Evolutionary conservation across 2,113 vertebrate genomes (phyloP), one percentile per base, ranked within the genome.

Genomic region (Oncorhynchus clarkii): DNA sequence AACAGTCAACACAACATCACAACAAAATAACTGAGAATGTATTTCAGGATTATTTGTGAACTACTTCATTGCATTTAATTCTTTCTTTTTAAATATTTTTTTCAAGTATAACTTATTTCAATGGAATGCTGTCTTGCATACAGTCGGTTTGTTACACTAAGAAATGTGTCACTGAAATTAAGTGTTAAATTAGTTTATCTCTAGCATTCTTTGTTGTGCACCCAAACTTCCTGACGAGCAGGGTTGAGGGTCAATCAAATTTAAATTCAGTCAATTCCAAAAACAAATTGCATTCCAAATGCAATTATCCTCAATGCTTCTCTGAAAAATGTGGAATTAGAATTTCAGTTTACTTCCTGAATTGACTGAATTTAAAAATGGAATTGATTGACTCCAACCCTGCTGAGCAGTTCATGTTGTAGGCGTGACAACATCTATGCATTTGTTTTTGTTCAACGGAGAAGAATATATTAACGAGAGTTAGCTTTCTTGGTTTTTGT

Each of bases 21-120:
- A 54, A 54, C 16, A 54, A 54, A 54, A 45, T 45, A 45, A 9
- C 9, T 72, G 74, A 79, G 85, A 89, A 88, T 88, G 86, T 88
- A 83, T 65, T 73, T 71, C 72, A 62, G 78, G 82, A 74, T 70
- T 0, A 60, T 69, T 78, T 60, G n/a, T 77, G 68, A 69, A 5
- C 57, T 67, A 5, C 62, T 34, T 67, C 22, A 54, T 4, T 73
- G 26, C 51, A 12, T 76, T 20, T 74, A 67, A 24, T 20, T 34
- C 11, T 71, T 57, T 16, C 1, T 54, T 54, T 9, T 20, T 20
- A 8, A 18, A 20, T 34, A 4, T 20, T 67, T 67, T 67, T 34
- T 51, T 9, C 2, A 72, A 20, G 26, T 73, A n/a, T 49, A 12
- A 22, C 57, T 34, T 49, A 69, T 78, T 48, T 20, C 68, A 71